Conservation (phyloP, 2,797 vertebrate species). For the Dromococcyx pavoninus region DNA sequence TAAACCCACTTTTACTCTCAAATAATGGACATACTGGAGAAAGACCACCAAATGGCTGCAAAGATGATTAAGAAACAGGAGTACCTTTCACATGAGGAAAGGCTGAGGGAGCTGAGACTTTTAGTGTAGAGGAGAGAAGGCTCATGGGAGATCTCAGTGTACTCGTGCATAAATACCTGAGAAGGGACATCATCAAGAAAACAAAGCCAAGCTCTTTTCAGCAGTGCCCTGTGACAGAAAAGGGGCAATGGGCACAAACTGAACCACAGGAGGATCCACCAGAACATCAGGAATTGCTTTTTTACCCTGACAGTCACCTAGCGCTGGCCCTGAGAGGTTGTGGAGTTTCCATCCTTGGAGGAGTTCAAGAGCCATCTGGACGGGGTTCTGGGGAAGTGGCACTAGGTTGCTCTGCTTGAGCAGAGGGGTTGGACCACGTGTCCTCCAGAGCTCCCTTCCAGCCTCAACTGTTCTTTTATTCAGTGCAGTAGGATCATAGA, state of each 20-base stretch:
- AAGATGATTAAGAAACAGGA: not conserved
- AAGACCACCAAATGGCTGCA: not conserved
- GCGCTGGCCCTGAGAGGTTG: not conserved
- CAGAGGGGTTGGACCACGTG: not conserved
- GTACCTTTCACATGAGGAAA: not conserved
- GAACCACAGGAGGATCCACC: not conserved
- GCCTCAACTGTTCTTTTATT: not conserved
- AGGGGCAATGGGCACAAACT: not conserved
- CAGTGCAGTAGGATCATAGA: not conserved
- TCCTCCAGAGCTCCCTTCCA: not conserved
- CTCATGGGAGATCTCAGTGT: not conserved
- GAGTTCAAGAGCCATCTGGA: not conserved
- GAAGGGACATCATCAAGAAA: not conserved
- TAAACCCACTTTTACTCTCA: not conserved
- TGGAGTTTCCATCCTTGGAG: not conserved
- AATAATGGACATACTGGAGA: not conserved
- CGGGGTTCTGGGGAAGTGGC: not conserved
- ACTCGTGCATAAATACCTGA: not conserved
- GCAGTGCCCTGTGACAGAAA: not conserved
- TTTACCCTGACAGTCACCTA: not conserved
- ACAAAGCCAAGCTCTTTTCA: not conserved
- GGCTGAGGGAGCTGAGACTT: not conserved
- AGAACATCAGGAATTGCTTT: not conserved
- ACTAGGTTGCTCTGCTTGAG: rapidly evolving
- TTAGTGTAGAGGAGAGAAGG: not conserved